phyloP scores from a whole-genome alignment of 2,797 vertebrate genomes.

The Phoebastria nigripes region DNA sequence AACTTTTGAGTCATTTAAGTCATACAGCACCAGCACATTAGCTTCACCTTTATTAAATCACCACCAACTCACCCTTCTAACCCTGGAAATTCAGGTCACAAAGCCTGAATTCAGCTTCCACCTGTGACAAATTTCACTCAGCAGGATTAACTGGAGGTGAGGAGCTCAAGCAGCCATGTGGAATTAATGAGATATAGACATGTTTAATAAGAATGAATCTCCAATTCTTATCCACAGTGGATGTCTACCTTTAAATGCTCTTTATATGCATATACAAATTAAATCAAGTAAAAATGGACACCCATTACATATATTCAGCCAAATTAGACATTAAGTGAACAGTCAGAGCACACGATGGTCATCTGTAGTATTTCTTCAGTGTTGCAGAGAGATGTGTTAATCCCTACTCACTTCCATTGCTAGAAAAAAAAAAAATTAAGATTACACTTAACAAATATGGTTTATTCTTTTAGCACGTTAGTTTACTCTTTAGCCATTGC shows the following conservation, averaged over 20 bases:
- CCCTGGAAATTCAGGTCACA: not conserved
- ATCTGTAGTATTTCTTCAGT: not conserved
- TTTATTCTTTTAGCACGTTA: slow-evolving; percentile 1
- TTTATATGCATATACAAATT: slow-evolving; percentile 8
- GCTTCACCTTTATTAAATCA: not conserved
- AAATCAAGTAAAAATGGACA: slow-evolving; percentile 5
- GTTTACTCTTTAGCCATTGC: not conserved
- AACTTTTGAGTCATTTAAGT: not conserved
- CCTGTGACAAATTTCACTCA: not conserved
- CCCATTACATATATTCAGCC: not conserved
- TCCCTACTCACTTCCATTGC: not conserved
- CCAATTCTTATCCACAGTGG: not conserved
- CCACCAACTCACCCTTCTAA: not conserved
- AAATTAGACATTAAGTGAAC: not conserved
- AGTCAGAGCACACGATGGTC: not conserved
- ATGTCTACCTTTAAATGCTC: not conserved
- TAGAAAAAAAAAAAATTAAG: not conserved
- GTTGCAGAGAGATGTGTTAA: slow-evolving; percentile 16
- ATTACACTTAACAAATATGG: not conserved
- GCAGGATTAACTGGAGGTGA: not conserved
- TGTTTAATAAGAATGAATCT: not conserved
- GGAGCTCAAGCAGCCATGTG: not conserved
- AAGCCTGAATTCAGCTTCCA: not conserved
- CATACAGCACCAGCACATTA: not conserved
- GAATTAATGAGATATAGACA: not conserved